phyloP scores from a whole-genome alignment of 2,888 invertebrate genomes.

The Spisula subtruncata region DNA sequence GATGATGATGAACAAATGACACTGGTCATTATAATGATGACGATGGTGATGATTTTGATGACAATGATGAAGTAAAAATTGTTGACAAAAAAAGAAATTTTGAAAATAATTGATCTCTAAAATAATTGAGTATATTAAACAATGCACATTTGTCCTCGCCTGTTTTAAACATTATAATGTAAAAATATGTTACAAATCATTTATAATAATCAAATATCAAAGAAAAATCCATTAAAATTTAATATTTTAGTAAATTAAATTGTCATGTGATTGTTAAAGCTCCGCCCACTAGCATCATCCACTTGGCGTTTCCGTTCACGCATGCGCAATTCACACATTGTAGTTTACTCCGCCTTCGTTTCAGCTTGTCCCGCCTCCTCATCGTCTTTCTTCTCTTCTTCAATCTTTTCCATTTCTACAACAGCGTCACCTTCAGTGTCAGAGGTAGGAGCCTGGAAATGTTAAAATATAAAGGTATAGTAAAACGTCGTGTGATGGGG shows the following conservation, averaged over 20 bases:
- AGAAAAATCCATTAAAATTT: neutral
- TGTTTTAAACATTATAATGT: neutral
- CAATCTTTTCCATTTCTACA: constrained; percentile 73
- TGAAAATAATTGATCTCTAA: neutral
- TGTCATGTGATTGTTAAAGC: constrained; percentile 1
- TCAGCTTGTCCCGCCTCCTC: constrained; percentile 53
- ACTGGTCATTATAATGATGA: constrained; percentile 11
- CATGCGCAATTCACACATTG: constrained; percentile 24
- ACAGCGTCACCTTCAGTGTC: constrained; percentile 73
- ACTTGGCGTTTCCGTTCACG: neutral
- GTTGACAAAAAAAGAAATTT: neutral
- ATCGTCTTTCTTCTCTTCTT: constrained; percentile 69
- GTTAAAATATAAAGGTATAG: neutral
- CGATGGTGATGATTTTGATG: constrained; percentile 25
- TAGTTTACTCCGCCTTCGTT: constrained; percentile 55
- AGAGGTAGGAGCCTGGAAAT: constrained; percentile 54
- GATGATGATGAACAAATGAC: constrained; percentile 31
- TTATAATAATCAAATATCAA: neutral
- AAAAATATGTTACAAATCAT: neutral
- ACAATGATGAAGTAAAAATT: constrained; percentile 33
- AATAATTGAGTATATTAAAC: neutral
- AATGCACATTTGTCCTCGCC: constrained; percentile 20
- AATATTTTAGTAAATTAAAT: neutral
- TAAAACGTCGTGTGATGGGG: neutral
- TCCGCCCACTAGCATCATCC: neutral